Base-by-base conservation (phyloP, 1,140 invertebrate species). In the Parasteatoda tepidariorum region DNA sequence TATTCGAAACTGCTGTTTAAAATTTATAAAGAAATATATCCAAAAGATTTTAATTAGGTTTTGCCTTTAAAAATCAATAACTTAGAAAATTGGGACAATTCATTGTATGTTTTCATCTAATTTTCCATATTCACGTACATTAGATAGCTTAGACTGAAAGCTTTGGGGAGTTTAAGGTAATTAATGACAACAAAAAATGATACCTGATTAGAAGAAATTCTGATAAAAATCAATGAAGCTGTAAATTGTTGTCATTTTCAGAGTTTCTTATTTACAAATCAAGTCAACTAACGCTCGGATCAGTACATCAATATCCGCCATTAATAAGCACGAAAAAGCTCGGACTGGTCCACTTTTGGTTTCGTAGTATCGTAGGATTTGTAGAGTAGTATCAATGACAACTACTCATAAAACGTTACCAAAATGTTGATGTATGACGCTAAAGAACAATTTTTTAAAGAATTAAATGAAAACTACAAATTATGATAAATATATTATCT, bases 251-350 rank as follows among this genome's bases (percentile, higher is more conserved):
- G 13, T 31, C 24, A 64, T n/a, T 15, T 30, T 64, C 13, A 22
- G 34, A 13, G n/a, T 66, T 30, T 9, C 34, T 64, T 66, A 64
- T 13, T 54, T 30, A 48, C 54, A 67, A 79, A 26, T 55, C 59
- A 79, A 59, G 7, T 79, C 62, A n/a, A 57, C 34, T 67, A 79
- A 79, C 75, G 75, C 75, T 79, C 22, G 11, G n/a, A 9, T 67
- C 64, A 55, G 64, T 54, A 79, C 75, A 79, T 79, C 75, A 67
- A 79, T 79, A 79, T 79, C 75, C 75, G 75, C 75, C 75, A 79
- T 79, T 79, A 79, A 79, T 79, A 79, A 79, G 75, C 62, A 79
- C 5, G 38, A 41, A 41, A 41, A 41, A 5, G 13, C n/a, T 6
- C 75, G 75, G 64, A 59, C 75, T 67, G 75, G 62, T 79, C 75